Evolutionary conservation across 2,113 vertebrate species (phyloP).

Genomic region (Syrmaticus mikado): DNA sequence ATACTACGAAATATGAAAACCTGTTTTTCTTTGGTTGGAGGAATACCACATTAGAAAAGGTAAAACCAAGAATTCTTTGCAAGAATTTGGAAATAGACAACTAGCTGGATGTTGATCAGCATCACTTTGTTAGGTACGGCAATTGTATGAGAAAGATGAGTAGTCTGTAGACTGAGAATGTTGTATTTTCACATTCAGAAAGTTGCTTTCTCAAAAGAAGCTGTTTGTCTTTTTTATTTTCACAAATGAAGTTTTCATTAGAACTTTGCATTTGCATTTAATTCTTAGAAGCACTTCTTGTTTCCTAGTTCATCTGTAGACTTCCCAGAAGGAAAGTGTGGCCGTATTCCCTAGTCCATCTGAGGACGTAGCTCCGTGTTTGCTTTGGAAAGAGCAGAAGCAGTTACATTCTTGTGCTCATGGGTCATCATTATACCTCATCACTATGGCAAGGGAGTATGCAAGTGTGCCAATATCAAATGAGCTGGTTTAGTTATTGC

Average conservation of each 20-base stretch:
- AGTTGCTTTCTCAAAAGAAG: not conserved
- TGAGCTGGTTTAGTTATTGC: not conserved
- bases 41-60: not conserved
- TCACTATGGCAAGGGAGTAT: too few relatives aligned
- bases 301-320: not conserved
- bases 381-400: not conserved
- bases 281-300: not conserved
- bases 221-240: not conserved
- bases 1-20: not conserved
- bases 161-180: not conserved
- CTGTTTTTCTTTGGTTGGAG: not conserved
- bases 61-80: not conserved
- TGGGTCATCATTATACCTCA: not conserved
- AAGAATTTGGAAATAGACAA: not conserved
- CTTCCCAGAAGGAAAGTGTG: not conserved
- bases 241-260: not conserved
- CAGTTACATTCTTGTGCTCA: too few relatives aligned
- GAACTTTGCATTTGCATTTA: not conserved
- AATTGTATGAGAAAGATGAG: not conserved
- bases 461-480: fast-evolving
- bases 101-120: not conserved
- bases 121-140: not conserved
- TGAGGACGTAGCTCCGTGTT: not conserved
- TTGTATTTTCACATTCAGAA: not conserved
- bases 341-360: fast-evolving